phyloP scores from a whole-genome alignment of 2,888 invertebrate genomes.

The Tetheella fluctuosa region DNA sequence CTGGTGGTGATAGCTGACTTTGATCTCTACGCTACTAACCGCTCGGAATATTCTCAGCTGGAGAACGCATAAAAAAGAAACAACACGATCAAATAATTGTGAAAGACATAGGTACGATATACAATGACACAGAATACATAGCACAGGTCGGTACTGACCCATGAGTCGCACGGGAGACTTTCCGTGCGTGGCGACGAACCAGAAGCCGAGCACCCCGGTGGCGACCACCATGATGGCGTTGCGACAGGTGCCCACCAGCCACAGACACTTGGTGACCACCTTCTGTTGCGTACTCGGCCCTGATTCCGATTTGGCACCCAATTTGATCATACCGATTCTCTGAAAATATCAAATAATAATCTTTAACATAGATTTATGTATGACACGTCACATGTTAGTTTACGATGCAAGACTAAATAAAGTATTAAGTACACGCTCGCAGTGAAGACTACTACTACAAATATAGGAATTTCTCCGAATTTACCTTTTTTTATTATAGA shows the following conservation, averaged over 20 bases:
- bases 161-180: slow-evolving; percentile 87
- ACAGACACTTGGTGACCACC: slow-evolving; percentile 86
- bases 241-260: slow-evolving; percentile 91
- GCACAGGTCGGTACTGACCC: slow-evolving; percentile 70
- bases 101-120: background rate
- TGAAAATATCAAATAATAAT: slow-evolving; percentile 51
- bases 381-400: too few relatives aligned
- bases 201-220: slow-evolving; percentile 88
- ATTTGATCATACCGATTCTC: slow-evolving; percentile 86
- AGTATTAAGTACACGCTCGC: too few relatives aligned
- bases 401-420: too few relatives aligned
- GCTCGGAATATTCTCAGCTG: slow-evolving; percentile 65
- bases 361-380: too few relatives aligned
- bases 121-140: background rate
- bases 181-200: slow-evolving; percentile 79
- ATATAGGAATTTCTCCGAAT: too few relatives aligned
- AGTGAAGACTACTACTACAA: too few relatives aligned
- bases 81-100: slow-evolving; percentile 22
- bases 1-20: background rate
- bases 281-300: slow-evolving; percentile 82
- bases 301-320: slow-evolving; percentile 84
- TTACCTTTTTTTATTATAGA: too few relatives aligned
- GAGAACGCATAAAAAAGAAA: slow-evolving; percentile 57
- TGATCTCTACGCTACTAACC: slow-evolving; percentile 57
- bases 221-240: slow-evolving; percentile 93